Base-by-base conservation (phyloP, 2,797 vertebrate species). In the Pangasius larnaudii region DNA sequence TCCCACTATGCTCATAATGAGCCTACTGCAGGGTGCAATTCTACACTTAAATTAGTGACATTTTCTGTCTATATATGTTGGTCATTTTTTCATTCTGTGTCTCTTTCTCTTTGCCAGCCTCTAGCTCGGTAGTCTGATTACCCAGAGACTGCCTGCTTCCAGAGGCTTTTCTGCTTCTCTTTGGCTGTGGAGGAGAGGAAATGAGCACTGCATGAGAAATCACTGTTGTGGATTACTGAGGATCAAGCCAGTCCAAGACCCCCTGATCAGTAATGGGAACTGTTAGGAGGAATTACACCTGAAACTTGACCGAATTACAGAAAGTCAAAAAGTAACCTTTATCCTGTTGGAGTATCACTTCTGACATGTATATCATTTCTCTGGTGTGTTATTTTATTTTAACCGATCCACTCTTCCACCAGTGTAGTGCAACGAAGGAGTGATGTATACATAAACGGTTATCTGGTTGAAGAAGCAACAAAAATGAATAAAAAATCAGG, bases 401-500 rank as follows among this genome's bases (percentile, higher is more conserved):
- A 56, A 75, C 33, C 13, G 18, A 63, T 13, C 69, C 30, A 33
- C 19, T 84, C 16, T 51, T 19, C 11, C 1, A 42, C 58, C 30
- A 6, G 39, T 53, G 78, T 72, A 75, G 39, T 18, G 19, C 77
- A 85, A 22, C 8, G 75, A n/a, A n/a, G 30, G 14, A 86, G 79
- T 58, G 46, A 88, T 36, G 63, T 59, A 39, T 85, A 82, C 81
- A 78, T 75, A 80, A 63, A 84, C 67, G 39, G 42, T 51, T 42
- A 85, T 84, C 61, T 88, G 72, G 53, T 86, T 77, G 87, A 75
- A 84, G 49, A 86, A 39, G 33, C 42, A 69, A 39, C 75, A 59
- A 80, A 87, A 77, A 88, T 92, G 67, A 86, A 90, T 92, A 87
- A 89, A 90, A 88, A 65, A 89, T 90, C 49, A 84, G 61, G 84